Evolutionary conservation across 2,113 vertebrate species (phyloP), one percentile per base, ranked within the genome.

Genomic region (Mobula hypostoma): DNA sequence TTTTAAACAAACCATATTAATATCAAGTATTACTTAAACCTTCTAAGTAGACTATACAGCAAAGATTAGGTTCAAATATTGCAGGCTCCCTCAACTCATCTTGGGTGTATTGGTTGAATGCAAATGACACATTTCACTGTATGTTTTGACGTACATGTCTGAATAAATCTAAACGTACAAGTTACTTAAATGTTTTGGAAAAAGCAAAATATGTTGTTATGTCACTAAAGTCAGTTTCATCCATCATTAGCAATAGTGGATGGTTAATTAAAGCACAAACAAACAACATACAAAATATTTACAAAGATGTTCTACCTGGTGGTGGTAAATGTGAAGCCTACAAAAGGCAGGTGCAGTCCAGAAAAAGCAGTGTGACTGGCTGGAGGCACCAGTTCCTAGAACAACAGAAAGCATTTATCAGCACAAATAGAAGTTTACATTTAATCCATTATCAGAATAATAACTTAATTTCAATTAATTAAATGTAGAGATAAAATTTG

Each of bases 281-380:
- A n/a, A 93, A 48, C n/a, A n/a, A 79, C 5, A 90, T 27, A 7
- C 32, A 29, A 24, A 90, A 63, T n/a, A 17, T 66, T 90, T 66
- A n/a, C 8, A 90, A 15, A 29, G 74, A 74, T 32, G 19, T 85
- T 94, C 0, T 93, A 97, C 96, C 97, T 99, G 87, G 98, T 97
- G 0, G 98, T 99, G 94, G 99, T 99, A 96, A 98, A 99, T 0
- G 99, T 99, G 95, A 99, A 99, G 87, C 99, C 99, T 6, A 99
- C 98, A 0, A 99, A 99, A 0, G 99, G 99, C 93, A 99, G 96
- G 95, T 99, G 99, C 94, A 99, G 96, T 56, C 99, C 99, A 19
- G 98, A 98, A 95, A 99, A 99, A 94, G 98, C 98, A 0, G 98
- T 97, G 94, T 99, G 99, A 94, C 98, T 98, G 91, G 97, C 96